A percentile compares a stretch with the other conserved stretches of the same genome.
These are phyloP conservation scores for Neotoma lepida DNA, from an alignment of 2,113 vertebrate species.

Conservation along the genomic window DNA sequence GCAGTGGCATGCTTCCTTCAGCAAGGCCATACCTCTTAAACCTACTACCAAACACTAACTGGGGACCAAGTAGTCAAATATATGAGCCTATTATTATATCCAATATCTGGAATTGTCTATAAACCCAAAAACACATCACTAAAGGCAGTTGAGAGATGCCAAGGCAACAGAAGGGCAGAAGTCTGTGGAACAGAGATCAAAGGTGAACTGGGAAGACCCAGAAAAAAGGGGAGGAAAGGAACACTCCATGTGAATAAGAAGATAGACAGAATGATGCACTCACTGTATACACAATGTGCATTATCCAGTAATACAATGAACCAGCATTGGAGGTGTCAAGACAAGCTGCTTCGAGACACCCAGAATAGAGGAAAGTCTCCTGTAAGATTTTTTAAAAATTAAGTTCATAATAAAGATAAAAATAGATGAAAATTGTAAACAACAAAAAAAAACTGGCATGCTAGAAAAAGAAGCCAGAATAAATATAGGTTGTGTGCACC, in stretches of 20 bases:
- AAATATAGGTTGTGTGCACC: not conserved
- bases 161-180: not conserved
- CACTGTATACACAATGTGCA: fast-evolving
- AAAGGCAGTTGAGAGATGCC: not conserved
- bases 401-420: not conserved
- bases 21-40: not conserved
- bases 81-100: not conserved
- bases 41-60: not conserved
- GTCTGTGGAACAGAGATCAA: too few relatives aligned
- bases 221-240: too few relatives aligned
- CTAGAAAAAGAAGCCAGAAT: not conserved
- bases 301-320: not conserved
- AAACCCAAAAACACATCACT: not conserved
- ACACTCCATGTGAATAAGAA: fast-evolving
- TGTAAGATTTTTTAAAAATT: not conserved
- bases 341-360: not conserved
- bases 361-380: not conserved
- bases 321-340: not conserved
- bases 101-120: not conserved
- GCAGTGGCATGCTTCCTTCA: not conserved
- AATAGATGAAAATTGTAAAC: not conserved
- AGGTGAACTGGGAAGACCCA: not conserved
- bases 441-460: not conserved
- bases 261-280: fast-evolving
- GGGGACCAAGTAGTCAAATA: not conserved